A percentile compares a stretch with the other conserved stretches of the same genome.
Conservation (phyloP, 2,888 invertebrate genomes). For the Zele albiditarsus region DNA sequence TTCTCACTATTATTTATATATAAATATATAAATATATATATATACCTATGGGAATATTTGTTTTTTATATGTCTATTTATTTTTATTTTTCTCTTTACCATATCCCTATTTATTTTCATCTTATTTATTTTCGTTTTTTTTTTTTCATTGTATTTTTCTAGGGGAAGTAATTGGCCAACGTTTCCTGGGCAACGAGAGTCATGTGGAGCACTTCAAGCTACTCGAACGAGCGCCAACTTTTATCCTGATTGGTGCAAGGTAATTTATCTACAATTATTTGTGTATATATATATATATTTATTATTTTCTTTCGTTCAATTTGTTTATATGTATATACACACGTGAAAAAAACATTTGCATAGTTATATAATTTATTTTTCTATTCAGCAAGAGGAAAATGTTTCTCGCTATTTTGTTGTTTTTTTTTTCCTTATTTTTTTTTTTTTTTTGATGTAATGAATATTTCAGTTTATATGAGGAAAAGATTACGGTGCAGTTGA, state of each 20-base stretch:
- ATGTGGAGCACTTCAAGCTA: conserved; percentile 90
- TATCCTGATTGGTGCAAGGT: conserved; percentile 93
- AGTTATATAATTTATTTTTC: neutral
- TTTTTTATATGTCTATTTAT: too few species aligned
- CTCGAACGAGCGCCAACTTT: conserved; percentile 90
- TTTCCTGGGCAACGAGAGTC: conserved; percentile 86
- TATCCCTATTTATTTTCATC: conserved; percentile 16
- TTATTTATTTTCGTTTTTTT: conserved; percentile 24
- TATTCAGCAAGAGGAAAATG: neutral
- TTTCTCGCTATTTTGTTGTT: neutral
- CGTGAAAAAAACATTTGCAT: neutral
- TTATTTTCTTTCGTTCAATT: conserved; percentile 22
- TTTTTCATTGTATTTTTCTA: conserved; percentile 72
- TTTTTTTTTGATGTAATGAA: neutral
- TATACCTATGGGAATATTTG: too few species aligned
- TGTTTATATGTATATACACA: neutral
- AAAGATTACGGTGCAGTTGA: neutral
- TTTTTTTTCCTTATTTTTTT: neutral
- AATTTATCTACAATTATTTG: conserved; percentile 63
- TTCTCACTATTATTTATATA: conserved; percentile 16
- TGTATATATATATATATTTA: too few species aligned
- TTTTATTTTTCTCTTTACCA: neutral
- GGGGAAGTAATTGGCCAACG: conserved; percentile 83
- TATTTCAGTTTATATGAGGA: neutral
- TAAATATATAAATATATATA: conserved; percentile 24